Percentiles rank a stretch among this genome's conserved stretches.
Conservation (phyloP, 2,888 invertebrate species). For the Shargacucullia verbasci region DNA sequence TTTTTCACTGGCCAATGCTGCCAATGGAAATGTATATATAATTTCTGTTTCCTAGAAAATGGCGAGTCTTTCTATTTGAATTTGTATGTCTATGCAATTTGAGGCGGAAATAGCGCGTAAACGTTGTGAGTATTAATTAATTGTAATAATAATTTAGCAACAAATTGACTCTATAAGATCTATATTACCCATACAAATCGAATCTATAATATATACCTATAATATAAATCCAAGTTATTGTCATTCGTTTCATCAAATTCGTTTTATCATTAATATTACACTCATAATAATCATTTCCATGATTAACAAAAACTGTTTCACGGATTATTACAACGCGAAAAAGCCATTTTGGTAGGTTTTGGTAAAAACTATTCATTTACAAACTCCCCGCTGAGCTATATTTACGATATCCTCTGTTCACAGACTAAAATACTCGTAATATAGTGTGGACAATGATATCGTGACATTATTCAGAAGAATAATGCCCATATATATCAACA, state of each 20-base stretch:
- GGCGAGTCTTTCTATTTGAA: no score
- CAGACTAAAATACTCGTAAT: slow-evolving; percentile 23
- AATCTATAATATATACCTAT: no score
- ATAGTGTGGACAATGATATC: slow-evolving; percentile 19
- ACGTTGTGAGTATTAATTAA: no score
- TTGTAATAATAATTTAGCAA: no score
- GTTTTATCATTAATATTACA: no score
- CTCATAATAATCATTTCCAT: slow-evolving; percentile 7
- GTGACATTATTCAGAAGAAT: slow-evolving; percentile 5
- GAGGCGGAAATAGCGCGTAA: no score
- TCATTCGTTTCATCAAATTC: no score
- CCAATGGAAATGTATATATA: background rate
- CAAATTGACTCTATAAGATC: no score
- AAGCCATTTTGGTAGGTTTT: slow-evolving; percentile 33
- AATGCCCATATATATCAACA: background rate
- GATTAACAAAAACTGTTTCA: slow-evolving; percentile 26
- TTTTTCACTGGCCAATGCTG: slow-evolving; percentile 2
- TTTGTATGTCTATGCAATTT: no score
- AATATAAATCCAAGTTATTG: no score
- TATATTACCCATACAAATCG: no score
- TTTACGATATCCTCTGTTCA: slow-evolving; percentile 34
- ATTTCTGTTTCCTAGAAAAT: no score
- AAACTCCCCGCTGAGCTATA: slow-evolving; percentile 41
- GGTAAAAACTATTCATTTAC: slow-evolving; percentile 45
- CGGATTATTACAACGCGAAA: slow-evolving; percentile 18